phyloP scores from a whole-genome alignment of 2,113 vertebrate species.

The Harpagus bidentatus region DNA sequence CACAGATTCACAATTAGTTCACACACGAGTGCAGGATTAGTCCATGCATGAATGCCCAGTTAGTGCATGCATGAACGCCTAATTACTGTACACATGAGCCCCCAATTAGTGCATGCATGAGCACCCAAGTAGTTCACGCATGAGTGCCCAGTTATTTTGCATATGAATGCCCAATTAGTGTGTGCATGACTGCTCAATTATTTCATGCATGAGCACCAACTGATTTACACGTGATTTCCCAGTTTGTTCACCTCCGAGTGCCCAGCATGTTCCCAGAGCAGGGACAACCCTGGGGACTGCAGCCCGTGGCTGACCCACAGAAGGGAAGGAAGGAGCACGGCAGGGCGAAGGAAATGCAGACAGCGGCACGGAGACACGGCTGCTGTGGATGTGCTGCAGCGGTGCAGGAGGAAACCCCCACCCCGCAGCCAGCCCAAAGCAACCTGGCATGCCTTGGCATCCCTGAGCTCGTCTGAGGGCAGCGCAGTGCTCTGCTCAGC shows the following conservation, averaged over 20 bases:
- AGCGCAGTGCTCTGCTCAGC: neutral
- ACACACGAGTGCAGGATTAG: neutral
- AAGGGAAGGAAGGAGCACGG: neutral
- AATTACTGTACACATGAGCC: neutral
- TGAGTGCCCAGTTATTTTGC: neutral
- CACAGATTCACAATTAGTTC: neutral
- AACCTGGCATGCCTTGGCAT: neutral
- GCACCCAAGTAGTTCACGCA: neutral
- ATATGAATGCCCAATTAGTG: neutral
- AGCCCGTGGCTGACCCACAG: neutral
- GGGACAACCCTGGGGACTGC: neutral
- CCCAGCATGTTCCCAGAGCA: rapidly evolving
- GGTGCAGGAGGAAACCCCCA: neutral
- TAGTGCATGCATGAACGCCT: neutral
- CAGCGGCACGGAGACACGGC: rapidly evolving
- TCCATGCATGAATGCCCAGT: neutral
- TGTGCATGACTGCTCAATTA: neutral
- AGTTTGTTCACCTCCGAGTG: neutral
- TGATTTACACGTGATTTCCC: neutral
- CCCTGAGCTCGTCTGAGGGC: neutral
- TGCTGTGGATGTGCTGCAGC: neutral
- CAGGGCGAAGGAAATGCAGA: neutral
- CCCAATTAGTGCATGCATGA: neutral
- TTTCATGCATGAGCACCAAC: neutral
- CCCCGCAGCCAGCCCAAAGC: neutral